Evolutionary conservation across 2,113 vertebrate genomes (phyloP).

Genomic region (Proteles cristata): DNA sequence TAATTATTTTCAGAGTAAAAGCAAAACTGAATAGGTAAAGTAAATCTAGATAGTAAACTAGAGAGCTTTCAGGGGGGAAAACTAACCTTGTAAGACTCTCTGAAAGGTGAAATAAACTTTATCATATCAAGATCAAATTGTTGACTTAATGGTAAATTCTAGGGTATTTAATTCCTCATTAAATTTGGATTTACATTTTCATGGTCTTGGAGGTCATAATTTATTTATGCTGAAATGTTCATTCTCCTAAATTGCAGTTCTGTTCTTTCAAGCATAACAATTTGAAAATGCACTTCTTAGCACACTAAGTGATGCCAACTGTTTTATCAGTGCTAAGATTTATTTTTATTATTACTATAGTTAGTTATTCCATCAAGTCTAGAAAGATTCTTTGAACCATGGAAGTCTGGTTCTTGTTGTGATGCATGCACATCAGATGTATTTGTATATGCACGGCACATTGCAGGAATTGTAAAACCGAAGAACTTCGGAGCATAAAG

Average conservation of each 20-base stretch:
- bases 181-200: slow-evolving; percentile 86
- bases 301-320: slow-evolving; percentile 57
- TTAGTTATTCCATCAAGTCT: slow-evolving; percentile 57
- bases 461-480: not conserved
- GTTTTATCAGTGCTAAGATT: slow-evolving; percentile 55
- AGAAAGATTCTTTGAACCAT: not conserved
- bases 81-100: not conserved
- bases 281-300: slow-evolving; percentile 77
- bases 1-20: slow-evolving; percentile 2
- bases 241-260: slow-evolving; percentile 79
- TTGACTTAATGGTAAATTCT: slow-evolving; percentile 79
- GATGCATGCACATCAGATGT: not conserved
- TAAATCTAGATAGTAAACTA: not conserved
- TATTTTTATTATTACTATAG: slow-evolving; percentile 55
- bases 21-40: not conserved
- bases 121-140: slow-evolving; percentile 69
- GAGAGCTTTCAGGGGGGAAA: not conserved
- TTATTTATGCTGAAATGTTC: slow-evolving; percentile 70
- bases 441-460: not conserved
- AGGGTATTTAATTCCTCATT: slow-evolving; percentile 79
- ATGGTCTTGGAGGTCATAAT: slow-evolving; percentile 76
- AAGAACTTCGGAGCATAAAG: not conserved
- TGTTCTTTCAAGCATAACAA: slow-evolving; percentile 81
- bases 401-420: not conserved
- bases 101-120: slow-evolving; percentile 58